Percentiles rank a stretch among this genome's conserved stretches.
phyloP scores from a whole-genome alignment of 2,797 vertebrate genomes.

The Lithobates pipiens region DNA sequence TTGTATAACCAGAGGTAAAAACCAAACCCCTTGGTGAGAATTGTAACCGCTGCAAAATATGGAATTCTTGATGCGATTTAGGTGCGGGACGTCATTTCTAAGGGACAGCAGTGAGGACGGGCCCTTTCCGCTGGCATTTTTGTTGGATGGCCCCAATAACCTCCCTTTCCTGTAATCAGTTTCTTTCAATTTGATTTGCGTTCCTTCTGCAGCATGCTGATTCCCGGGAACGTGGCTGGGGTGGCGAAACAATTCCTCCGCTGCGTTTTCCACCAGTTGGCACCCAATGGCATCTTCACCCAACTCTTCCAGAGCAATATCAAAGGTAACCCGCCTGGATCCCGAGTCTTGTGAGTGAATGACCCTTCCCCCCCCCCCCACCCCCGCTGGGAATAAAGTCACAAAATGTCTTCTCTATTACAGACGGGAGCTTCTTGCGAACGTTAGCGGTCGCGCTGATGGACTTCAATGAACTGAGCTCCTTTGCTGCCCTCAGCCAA shows the following conservation, averaged over 20 bases:
- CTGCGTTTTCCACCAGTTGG: slow-evolving; percentile 95
- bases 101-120: too few relatives aligned
- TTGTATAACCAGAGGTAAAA: too few relatives aligned
- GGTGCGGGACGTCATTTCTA: too few relatives aligned
- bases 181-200: background rate
- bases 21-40: too few relatives aligned
- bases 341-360: background rate
- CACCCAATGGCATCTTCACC: slow-evolving; percentile 95
- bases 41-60: too few relatives aligned
- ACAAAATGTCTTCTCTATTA: slow-evolving; percentile 53
- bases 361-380: slow-evolving; percentile 35
- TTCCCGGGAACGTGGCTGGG: slow-evolving; percentile 96
- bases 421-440: slow-evolving; percentile 95
- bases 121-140: too few relatives aligned
- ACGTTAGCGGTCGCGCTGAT: slow-evolving; percentile 91
- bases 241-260: slow-evolving; percentile 99
- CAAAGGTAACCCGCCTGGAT: slow-evolving; percentile 82
- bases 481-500: slow-evolving; percentile 94
- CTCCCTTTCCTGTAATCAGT: too few relatives aligned
- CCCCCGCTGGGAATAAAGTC: background rate
- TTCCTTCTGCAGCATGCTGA: slow-evolving; percentile 87
- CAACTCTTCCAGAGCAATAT: slow-evolving; percentile 98
- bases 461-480: slow-evolving; percentile 96
- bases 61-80: too few relatives aligned
- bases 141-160: too few relatives aligned